Percentiles rank a stretch among this genome's conserved stretches.
phyloP scores from a whole-genome alignment of 1,140 invertebrate genomes.

The Eumeta japonica region DNA sequence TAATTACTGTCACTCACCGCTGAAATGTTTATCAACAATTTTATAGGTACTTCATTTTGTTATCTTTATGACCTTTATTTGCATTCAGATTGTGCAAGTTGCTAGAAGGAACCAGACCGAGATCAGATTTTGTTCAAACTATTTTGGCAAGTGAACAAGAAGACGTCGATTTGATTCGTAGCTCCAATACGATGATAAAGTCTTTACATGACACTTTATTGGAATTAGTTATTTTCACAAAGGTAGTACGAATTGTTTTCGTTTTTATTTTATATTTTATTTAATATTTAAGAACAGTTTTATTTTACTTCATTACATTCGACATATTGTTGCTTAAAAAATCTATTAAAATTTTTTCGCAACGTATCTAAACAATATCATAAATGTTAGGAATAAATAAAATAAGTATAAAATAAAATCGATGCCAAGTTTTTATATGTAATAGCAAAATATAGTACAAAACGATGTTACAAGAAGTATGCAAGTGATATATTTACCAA shows the following conservation, averaged over 20 bases:
- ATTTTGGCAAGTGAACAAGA: slow-evolving; percentile 35
- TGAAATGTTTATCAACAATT: too few relatives aligned
- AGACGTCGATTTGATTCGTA: slow-evolving; percentile 18
- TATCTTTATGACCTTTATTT: neutral
- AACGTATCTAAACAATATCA: neutral
- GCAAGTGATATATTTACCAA: too few relatives aligned
- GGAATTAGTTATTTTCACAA: slow-evolving; percentile 32
- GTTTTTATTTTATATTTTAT: too few relatives aligned
- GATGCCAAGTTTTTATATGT: too few relatives aligned
- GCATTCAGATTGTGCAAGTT: neutral
- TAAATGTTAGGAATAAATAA: neutral
- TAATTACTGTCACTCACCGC: too few relatives aligned
- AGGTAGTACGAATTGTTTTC: too few relatives aligned
- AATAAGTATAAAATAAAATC: too few relatives aligned
- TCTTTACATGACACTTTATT: slow-evolving; percentile 17
- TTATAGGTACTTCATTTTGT: too few relatives aligned
- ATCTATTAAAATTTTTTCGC: neutral
- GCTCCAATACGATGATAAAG: slow-evolving; percentile 15
- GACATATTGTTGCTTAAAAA: neutral
- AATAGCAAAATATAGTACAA: too few relatives aligned
- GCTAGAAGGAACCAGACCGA: slow-evolving; percentile 11
- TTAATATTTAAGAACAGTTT: too few relatives aligned
- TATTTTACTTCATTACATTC: too few relatives aligned
- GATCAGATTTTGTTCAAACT: slow-evolving; percentile 27
- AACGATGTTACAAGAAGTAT: too few relatives aligned